Evolutionary conservation across 2,113 vertebrate species (phyloP), one percentile per base, ranked within the genome.

Genomic region (Echinops telfairi): DNA sequence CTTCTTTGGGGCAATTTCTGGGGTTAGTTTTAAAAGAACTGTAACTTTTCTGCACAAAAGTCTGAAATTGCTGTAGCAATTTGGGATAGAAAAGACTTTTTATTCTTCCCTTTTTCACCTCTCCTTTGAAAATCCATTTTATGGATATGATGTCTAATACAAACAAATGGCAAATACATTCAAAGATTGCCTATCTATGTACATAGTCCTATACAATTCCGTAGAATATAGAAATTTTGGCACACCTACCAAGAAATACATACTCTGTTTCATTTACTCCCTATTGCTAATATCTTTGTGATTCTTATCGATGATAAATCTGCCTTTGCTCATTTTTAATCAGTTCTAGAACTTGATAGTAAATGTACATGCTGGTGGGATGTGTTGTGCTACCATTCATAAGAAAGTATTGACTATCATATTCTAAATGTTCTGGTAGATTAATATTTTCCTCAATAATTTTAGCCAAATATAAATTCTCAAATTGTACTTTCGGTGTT

Each of bases 381-480:
- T 20, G 53, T 10, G 83, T 25, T 77, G n/a, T 17, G 79, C 73
- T 88, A 27, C n/a, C 25, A 22, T 66, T 81, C 81, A 81, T 82
- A 92, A 80, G 77, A 76, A 88, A 81, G 79, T 82, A 83, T 29
- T 90, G 7, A 76, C 68, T 89, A 36, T 29, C 9, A 83, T 83
- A 83, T 58, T 90, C 58, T 90, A 95, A 90, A 90, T 82, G n/a
- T 82, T 94, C 95, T 81, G 83, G 43, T 88, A 92, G 86, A 68
- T 12, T 75, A 78, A 40, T 60, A 89, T 89, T 95, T 92, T 94
- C 47, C 53, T 87, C 64, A 89, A 73, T 60, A 70, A 71, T 57
- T 60, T 90, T 83, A 90, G 77, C 6, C 53, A 78, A 83, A 53
- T 53, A 83, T 33, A 91, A 83, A 95, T 82, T 92, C 38, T 93